These are phyloP conservation scores for Oxyruncus cristatus DNA, from an alignment of 2,113 vertebrate genomes.

Conservation along the genomic window DNA sequence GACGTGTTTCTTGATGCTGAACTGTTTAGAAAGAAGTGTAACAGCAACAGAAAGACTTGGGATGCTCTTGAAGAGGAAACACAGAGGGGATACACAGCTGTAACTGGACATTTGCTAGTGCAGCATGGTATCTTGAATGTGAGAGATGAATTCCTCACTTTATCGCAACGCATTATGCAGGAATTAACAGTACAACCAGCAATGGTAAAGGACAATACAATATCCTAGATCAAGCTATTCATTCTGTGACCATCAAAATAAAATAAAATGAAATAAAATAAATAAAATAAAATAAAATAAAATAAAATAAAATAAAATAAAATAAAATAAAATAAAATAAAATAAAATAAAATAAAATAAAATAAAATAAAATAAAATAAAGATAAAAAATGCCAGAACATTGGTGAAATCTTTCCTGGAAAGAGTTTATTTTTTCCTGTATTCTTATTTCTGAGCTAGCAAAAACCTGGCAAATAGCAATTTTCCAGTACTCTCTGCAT, in stretches of 20 bases:
- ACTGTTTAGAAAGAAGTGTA: conserved; percentile 15
- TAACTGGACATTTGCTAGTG: conserved; percentile 1
- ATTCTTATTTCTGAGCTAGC: background rate
- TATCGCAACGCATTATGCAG: background rate
- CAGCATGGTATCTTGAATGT: background rate
- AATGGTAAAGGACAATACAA: background rate
- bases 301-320: background rate
- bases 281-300: background rate
- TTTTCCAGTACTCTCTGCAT: conserved; percentile 1
- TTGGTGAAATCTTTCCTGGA: background rate
- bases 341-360: background rate
- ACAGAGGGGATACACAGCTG: background rate
- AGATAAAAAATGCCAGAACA: background rate
- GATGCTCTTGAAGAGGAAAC: background rate
- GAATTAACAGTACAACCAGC: background rate
- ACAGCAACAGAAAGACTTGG: conserved; percentile 18
- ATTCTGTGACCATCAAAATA: background rate
- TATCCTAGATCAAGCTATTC: background rate
- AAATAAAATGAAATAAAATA: too few species aligned
- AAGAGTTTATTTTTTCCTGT: background rate
- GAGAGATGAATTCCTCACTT: background rate
- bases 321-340: background rate
- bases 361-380: background rate
- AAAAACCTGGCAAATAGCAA: background rate
- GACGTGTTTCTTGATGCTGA: background rate